Evolutionary conservation across 2,888 invertebrate species (phyloP), one percentile per base, ranked within the genome.

Genomic region (Brachyopa scutellaris): DNA sequence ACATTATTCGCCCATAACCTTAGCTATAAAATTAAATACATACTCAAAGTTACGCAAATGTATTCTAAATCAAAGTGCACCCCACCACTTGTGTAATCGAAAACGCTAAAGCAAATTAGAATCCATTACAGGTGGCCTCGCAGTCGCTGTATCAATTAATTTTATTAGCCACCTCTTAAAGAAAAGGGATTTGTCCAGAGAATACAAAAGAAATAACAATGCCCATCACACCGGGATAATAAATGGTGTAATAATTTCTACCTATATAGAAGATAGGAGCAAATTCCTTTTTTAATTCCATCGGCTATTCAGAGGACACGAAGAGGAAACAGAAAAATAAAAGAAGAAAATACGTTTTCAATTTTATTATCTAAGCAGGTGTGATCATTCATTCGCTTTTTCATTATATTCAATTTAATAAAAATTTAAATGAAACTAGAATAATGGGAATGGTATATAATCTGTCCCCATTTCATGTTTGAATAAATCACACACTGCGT

Each of bases 141-240:
- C 26, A 11, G 9, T 47, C 23, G 11, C 36, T n/a, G 38, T 29
- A 47, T 57, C 26, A 57, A 69, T 69, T 69, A 69, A 69, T 47
- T 69, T 38, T 38, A 69, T 69, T 69, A 38, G 26, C 36, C 33
- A 17, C 17, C 6, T 31, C 8, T 9, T n/a, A 19, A 38, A 49
- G 13, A 33, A 53, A 19, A 47, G 21, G 13, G 26, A 13, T 45
- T 21, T 23, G 13, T 33, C 13, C 5, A 21, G 21, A 13, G 13
- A 53, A 19, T 21, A 11, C n/a, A 36, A 55, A 19, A n/a, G 4
- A 2, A 42, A 26, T 40, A n/a, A 29, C 7, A 59, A 23, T 57
- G 40, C 7, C 57, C 40, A 5, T 38, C 33, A 19, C 36, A 23
- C 42, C 17, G n/a, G 29, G 6, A 17, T 40, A 26, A 15, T 15